Evolutionary conservation across 2,888 invertebrate genomes (phyloP).

Genomic region (Sminthurinus aureus): DNA sequence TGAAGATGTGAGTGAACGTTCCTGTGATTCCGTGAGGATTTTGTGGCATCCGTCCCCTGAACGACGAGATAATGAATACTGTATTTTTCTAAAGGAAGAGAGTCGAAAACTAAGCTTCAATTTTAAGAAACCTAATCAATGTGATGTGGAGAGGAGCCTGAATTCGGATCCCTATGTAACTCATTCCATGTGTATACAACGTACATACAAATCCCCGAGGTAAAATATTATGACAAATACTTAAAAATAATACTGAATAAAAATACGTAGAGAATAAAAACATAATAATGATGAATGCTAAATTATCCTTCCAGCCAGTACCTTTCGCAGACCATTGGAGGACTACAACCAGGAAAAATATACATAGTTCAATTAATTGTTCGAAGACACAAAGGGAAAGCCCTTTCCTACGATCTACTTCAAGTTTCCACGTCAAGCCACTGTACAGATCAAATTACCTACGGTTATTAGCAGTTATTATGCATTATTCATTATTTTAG

Average conservation of each 20-base stretch:
- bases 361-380: conserved; percentile 70
- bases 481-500: too few relatives aligned
- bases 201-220: conserved; percentile 43
- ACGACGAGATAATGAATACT: conserved; percentile 63
- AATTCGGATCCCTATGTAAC: conserved; percentile 64
- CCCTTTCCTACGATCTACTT: conserved; percentile 69
- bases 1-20: conserved; percentile 66
- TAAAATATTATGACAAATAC: conserved; percentile 1
- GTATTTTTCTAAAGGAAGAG: conserved; percentile 64
- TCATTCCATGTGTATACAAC: conserved; percentile 63
- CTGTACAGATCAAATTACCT: conserved; percentile 10
- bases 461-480: too few relatives aligned
- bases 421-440: conserved; percentile 64
- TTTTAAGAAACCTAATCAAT: conserved; percentile 64
- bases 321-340: conserved; percentile 66
- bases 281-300: neutral
- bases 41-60: conserved; percentile 70
- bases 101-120: conserved; percentile 58
- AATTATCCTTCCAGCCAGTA: conserved; percentile 64
- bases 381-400: conserved; percentile 67
- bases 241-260: neutral
- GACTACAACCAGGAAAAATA: conserved; percentile 67
- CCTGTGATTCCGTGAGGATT: conserved; percentile 68
- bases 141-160: conserved; percentile 64
- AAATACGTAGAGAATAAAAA: neutral